Evolutionary conservation across 2,113 vertebrate species (phyloP), one percentile per base, ranked within the genome.

Genomic region (Mobula hypostoma): DNA sequence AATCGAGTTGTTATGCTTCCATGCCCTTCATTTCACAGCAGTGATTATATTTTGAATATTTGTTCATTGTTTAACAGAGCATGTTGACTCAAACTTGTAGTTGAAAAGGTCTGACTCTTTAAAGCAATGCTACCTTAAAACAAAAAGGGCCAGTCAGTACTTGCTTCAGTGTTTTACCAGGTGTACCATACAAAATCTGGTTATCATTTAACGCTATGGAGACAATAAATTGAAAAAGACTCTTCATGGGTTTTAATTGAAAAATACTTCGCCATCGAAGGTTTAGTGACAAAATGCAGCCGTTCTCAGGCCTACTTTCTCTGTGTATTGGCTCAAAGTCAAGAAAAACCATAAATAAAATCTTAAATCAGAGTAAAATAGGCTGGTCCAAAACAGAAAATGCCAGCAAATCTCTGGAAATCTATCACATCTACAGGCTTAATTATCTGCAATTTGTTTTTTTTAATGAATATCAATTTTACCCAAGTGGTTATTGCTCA

Each of bases 241-340:
- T 74, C 21, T 7, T 92, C 66, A 74, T 36, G 48, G 19, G 40
- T 56, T 93, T 93, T 56, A 74, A 95, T 95, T 95, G 87, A 94
- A 94, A 48, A 95, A 94, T 94, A 94, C 94, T 94, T 94, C 95
- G 94, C 94, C 94, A 83, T 96, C 95, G 96, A 96, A 95, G 94
- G 94, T 95, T n/a, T 94, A 76, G 94, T 94, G 94, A 94, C 94
- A 95, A 95, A 95, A 95, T 95, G 95, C 95, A 95, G 96, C 96
- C 96, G 96, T 96, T 96, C 96, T 95, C 95, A 94, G 94, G 95
- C 95, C 95, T 97, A 96, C 96, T 96, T 97, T 96, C 95, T 96
- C 96, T 96, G 96, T 96, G 96, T 95, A 95, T 32, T 96, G 95
- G 95, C 95, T 96, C 95, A 94, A 90, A 95, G 95, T 95, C 96